These are phyloP conservation scores for Lasioglossum pauxillum DNA, from an alignment of 2,888 invertebrate species.

Conservation along the genomic window DNA sequence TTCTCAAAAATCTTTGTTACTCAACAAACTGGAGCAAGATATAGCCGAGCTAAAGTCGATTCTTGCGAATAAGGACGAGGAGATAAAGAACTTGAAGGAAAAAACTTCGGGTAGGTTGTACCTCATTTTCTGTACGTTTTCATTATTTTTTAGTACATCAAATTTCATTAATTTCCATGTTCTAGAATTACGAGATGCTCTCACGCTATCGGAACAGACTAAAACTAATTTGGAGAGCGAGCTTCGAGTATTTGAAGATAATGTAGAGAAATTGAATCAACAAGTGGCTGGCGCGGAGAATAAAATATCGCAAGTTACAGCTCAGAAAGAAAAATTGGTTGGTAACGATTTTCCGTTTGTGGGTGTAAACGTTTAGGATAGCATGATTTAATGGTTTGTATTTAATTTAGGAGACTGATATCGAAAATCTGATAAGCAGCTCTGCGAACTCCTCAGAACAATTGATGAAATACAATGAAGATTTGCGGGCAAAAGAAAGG, in stretches of 20 bases:
- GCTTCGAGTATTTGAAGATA: conserved; percentile 74
- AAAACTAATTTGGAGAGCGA: conserved; percentile 80
- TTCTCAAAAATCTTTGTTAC: conserved; percentile 72
- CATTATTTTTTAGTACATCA: neutral
- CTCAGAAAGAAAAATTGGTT: conserved; percentile 86
- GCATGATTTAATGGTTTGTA: conserved; percentile 12
- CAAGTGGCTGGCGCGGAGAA: conserved; percentile 86
- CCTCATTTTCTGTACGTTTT: neutral
- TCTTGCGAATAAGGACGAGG: conserved; percentile 78
- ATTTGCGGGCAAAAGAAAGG: conserved; percentile 81
- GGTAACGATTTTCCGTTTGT: conserved; percentile 41
- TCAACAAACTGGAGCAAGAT: conserved; percentile 78
- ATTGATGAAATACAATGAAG: conserved; percentile 82
- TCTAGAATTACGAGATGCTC: conserved; percentile 78
- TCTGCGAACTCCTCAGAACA: conserved; percentile 87
- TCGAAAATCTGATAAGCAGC: conserved; percentile 87
- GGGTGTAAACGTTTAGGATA: neutral
- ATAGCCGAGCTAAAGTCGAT: conserved; percentile 75
- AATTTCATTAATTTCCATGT: conserved; percentile 27
- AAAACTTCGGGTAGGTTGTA: conserved; percentile 75
- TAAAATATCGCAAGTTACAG: conserved; percentile 86
- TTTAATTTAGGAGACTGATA: conserved; percentile 85
- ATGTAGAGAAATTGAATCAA: conserved; percentile 85
- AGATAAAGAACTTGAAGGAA: conserved; percentile 78
- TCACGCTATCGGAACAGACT: conserved; percentile 78